These are phyloP conservation scores for Nesospiza acunhae DNA, from an alignment of 2,113 vertebrate genomes.

Conservation along the genomic window DNA sequence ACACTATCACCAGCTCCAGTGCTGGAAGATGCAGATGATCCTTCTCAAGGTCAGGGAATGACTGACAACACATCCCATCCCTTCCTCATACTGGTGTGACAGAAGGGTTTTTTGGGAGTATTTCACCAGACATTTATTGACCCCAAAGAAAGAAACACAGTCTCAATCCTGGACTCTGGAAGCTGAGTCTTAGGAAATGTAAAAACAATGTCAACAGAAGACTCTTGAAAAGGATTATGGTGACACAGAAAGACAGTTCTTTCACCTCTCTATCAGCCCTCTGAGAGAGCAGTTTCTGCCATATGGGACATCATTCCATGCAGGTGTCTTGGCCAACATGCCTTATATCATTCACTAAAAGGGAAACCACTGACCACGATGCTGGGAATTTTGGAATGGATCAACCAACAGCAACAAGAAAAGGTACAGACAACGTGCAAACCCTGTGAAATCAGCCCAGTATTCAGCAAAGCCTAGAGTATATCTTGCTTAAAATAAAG, in stretches of 20 bases:
- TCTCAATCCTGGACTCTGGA: not conserved
- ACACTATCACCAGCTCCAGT: not conserved
- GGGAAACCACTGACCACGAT: not conserved
- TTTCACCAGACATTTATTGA: not conserved
- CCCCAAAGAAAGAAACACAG: not conserved
- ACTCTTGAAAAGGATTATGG: not conserved
- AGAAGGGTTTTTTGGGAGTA: not conserved
- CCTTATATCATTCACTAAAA: not conserved
- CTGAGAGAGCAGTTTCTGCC: not conserved
- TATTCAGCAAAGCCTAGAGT: not conserved
- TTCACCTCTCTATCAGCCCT: not conserved
- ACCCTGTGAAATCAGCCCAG: not conserved
- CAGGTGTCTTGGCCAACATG: accelerated
- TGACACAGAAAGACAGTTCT: not conserved
- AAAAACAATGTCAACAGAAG: not conserved
- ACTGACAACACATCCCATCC: not conserved
- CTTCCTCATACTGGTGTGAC: not conserved
- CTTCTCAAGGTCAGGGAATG: not conserved
- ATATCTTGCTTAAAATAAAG: not conserved
- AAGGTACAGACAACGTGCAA: not conserved
- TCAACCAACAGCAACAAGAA: not conserved
- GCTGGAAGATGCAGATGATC: not conserved
- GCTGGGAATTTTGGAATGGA: not conserved
- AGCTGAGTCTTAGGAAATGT: not conserved
- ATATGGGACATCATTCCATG: not conserved